Conservation (phyloP, 2,113 vertebrate species). For the Montifringilla adamsi region DNA sequence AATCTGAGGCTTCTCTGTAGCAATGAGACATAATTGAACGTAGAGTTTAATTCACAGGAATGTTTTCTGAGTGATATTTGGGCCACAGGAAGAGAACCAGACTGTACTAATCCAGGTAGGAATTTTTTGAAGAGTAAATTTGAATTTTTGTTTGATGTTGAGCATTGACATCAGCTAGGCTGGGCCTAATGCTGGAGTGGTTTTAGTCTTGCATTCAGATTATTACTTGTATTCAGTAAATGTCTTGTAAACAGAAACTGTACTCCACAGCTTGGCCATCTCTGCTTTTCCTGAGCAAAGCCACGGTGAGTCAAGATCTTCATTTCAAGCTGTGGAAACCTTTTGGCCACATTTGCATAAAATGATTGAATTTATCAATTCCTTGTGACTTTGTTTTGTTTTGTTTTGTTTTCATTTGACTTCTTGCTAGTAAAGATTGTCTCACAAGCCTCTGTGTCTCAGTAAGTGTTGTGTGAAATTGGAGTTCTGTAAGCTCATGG, state of each 20-base stretch:
- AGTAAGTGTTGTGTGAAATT: conserved; percentile 30
- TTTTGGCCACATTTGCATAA: not conserved
- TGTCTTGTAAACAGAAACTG: not conserved
- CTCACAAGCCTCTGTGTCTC: not conserved
- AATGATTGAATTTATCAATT: not conserved
- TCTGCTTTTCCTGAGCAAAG: not conserved
- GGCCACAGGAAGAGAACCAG: not conserved
- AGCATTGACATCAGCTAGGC: not conserved
- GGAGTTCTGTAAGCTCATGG: not conserved
- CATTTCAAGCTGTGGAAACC: not conserved
- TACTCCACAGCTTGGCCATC: not conserved
- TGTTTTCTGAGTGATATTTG: not conserved
- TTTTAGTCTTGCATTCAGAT: not conserved
- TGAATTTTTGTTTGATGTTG: not conserved
- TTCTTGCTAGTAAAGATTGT: not conserved
- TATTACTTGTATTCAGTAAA: not conserved
- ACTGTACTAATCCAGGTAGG: not conserved
- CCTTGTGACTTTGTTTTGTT: not conserved
- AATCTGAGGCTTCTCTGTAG: not conserved
- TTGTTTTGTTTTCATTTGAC: not conserved
- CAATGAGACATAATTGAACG: not conserved
- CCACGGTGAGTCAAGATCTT: not conserved
- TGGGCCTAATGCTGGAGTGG: not conserved
- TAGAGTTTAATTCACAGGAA: not conserved
- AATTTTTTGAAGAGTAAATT: not conserved